Evolutionary conservation across 1,140 invertebrate genomes (phyloP).

Genomic region (Helicorthomorpha holstii): DNA sequence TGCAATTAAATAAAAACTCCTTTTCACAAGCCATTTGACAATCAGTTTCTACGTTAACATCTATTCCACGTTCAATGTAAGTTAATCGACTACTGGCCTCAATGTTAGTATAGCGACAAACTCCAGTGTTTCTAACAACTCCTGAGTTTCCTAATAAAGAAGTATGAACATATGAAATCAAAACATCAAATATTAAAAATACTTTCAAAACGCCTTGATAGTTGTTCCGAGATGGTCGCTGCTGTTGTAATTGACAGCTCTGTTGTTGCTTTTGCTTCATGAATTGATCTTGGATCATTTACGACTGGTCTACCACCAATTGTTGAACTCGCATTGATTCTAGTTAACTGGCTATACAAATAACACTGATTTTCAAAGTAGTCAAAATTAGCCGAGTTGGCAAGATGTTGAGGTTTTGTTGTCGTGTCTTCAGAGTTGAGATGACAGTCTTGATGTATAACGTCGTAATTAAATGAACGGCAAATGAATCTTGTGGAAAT

Average conservation of each 20-base stretch:
- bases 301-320: no score
- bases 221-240: no score
- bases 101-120: neutral
- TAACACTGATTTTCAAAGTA: neutral
- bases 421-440: constrained; percentile 77
- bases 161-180: no score
- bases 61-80: neutral
- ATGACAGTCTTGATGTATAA: constrained; percentile 63
- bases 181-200: no score
- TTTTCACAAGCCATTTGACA: neutral
- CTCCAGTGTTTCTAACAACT: no score
- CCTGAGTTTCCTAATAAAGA: no score
- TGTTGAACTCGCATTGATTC: no score
- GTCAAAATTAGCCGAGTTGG: neutral
- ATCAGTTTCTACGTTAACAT: neutral
- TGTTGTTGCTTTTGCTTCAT: no score
- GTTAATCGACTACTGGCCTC: neutral
- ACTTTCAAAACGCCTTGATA: no score
- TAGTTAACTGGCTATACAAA: no score
- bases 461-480: constrained; percentile 79
- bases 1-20: neutral
- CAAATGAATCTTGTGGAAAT: constrained; percentile 73
- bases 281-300: no score
- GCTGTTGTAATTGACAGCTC: no score
- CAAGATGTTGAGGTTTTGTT: constrained; percentile 25